A percentile compares a stretch with the other conserved stretches of the same genome.
phyloP scores from a whole-genome alignment of 2,797 vertebrate genomes.

The Muscicapa comitata region DNA sequence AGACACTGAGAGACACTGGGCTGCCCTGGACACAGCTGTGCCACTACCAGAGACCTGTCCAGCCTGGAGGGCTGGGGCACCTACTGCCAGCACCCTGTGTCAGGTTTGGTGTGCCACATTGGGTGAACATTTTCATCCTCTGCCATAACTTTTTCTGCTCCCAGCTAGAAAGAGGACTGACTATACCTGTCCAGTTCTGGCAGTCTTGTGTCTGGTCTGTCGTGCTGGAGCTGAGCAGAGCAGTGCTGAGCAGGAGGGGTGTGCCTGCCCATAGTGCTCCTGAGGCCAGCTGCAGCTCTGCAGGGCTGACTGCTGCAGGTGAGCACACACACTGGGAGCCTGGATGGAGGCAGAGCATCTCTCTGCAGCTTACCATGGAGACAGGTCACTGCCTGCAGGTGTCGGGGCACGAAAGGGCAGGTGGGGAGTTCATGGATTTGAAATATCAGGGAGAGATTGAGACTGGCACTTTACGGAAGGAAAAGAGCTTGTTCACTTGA shows the following conservation, averaged over 20 bases:
- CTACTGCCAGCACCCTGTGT: fast-evolving
- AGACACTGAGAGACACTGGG: neutral
- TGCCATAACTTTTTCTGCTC: neutral
- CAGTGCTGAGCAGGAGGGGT: fast-evolving
- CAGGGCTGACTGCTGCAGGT: neutral
- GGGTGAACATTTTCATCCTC: neutral
- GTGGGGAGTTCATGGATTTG: neutral
- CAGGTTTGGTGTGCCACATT: fast-evolving
- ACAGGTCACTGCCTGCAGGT: neutral
- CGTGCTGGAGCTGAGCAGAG: neutral
- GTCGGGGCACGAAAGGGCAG: fast-evolving
- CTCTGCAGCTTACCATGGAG: neutral
- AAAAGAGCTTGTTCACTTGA: neutral
- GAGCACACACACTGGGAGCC: fast-evolving
- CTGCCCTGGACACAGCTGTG: neutral
- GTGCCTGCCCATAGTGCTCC: fast-evolving
- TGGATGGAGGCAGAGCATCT: neutral
- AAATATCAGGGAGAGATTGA: neutral
- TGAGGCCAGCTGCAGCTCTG: neutral
- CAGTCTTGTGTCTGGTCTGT: neutral
- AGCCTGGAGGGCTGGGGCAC: neutral
- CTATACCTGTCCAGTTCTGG: neutral
- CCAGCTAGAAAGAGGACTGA: neutral
- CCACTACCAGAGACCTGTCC: fast-evolving
- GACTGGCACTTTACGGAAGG: neutral